Conservation (phyloP, 2,113 vertebrate genomes). For the Tenebrosternarchus preto region DNA sequence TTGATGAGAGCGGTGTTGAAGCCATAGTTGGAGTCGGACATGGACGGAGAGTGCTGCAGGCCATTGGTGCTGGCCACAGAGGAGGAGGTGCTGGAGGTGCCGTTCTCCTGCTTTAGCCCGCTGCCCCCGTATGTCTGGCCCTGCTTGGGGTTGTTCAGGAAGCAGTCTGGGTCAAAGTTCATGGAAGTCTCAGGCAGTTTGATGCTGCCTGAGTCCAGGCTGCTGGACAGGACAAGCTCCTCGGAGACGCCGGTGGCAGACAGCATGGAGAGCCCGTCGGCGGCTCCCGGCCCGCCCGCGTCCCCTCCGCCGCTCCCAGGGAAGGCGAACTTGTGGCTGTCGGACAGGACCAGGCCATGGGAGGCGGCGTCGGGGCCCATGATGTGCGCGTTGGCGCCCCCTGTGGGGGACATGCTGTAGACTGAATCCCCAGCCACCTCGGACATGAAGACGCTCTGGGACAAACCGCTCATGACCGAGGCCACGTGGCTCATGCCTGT, state of each 20-base stretch:
- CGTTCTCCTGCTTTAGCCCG: slow-evolving; percentile 88
- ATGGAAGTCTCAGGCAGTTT: slow-evolving; percentile 96
- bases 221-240: slow-evolving; percentile 95
- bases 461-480: slow-evolving; percentile 92
- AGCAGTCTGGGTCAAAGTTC: slow-evolving; percentile 99
- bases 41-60: slow-evolving; percentile 81
- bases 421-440: slow-evolving; percentile 94
- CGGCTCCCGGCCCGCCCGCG: slow-evolving; percentile 60
- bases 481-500: slow-evolving; percentile 94
- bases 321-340: slow-evolving; percentile 97
- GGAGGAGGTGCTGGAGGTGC: slow-evolving; percentile 67
- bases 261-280: slow-evolving; percentile 89
- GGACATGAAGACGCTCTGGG: slow-evolving; percentile 97
- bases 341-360: slow-evolving; percentile 90
- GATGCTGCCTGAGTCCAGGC: slow-evolving; percentile 84
- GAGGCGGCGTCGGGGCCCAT: slow-evolving; percentile 87
- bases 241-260: slow-evolving; percentile 86
- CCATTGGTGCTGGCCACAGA: slow-evolving; percentile 74
- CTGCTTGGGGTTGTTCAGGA: slow-evolving; percentile 99
- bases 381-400: slow-evolving; percentile 90
- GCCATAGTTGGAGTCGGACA: slow-evolving; percentile 81
- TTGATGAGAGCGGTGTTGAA: slow-evolving; percentile 87
- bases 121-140: slow-evolving; percentile 97
- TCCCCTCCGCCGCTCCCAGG: slow-evolving; percentile 80
- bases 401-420: slow-evolving; percentile 94